Evolutionary conservation across 2,888 invertebrate genomes (phyloP).

Genomic region (Cheilosia urbana): DNA sequence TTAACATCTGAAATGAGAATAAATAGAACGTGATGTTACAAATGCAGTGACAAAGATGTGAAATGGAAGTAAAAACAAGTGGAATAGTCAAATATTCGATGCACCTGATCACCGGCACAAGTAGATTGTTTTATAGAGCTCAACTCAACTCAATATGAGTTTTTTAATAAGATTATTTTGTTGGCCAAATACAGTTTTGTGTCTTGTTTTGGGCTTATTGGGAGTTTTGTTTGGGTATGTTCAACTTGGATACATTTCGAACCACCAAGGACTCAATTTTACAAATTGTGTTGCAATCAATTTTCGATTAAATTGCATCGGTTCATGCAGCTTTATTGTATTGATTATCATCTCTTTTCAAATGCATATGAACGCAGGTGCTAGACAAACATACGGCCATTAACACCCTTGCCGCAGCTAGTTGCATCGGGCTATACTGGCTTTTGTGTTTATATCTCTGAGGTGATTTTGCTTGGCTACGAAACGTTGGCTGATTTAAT

Average conservation of each 20-base stretch:
- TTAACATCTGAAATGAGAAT: slow-evolving; percentile 57
- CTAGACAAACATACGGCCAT: slow-evolving; percentile 2
- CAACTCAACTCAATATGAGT: no score
- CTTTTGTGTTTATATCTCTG: slow-evolving; percentile 1
- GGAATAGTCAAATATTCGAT: no score
- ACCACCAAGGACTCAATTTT: neutral
- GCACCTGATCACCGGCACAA: no score
- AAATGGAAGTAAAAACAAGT: no score
- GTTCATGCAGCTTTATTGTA: neutral
- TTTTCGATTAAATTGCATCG: neutral
- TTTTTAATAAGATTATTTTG: no score
- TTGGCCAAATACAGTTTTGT: no score
- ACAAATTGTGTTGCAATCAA: slow-evolving; percentile 23
- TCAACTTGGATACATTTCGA: no score
- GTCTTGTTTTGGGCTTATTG: no score
- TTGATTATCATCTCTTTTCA: neutral
- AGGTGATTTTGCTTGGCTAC: slow-evolving; percentile 20
- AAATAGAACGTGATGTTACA: neutral
- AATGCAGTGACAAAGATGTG: no score
- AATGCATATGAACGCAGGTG: neutral
- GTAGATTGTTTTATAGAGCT: no score
- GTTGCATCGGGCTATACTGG: neutral
- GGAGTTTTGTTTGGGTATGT: no score
- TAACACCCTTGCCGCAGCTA: slow-evolving; percentile 9
- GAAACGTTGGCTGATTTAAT: neutral